Percentiles rank a stretch among this genome's conserved stretches.
Conservation (phyloP, 2,888 invertebrate species). For the Lithophane leautieri region DNA sequence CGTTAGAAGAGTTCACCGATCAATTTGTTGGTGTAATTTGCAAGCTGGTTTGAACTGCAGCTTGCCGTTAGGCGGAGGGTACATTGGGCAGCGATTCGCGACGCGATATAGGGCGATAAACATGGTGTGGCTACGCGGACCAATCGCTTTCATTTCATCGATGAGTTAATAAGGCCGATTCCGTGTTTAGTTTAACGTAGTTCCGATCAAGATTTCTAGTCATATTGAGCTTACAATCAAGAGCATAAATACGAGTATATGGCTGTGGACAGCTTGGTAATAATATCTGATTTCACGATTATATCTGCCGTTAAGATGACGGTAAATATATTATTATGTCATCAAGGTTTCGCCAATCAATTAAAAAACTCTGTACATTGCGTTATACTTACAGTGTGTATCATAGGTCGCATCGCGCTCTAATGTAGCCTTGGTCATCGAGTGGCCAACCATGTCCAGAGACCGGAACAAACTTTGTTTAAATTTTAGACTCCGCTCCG, state of each 20-base stretch:
- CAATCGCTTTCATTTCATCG: neutral
- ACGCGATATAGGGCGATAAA: too few relatives aligned
- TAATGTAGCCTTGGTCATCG: conserved; percentile 54
- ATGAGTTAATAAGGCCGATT: neutral
- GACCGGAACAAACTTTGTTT: conserved; percentile 81
- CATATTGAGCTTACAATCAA: neutral
- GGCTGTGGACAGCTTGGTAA: neutral
- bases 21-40: conserved; percentile 62
- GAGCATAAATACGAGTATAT: neutral
- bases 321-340: too few relatives aligned
- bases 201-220: neutral
- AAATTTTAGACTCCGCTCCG: conserved; percentile 75
- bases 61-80: conserved; percentile 50
- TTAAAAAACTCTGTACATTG: neutral
- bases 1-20: conserved; percentile 42
- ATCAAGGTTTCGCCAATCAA: neutral
- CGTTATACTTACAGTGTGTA: neutral
- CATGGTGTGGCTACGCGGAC: too few relatives aligned
- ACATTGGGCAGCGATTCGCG: conserved; percentile 1
- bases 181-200: neutral
- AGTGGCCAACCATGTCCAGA: conserved; percentile 77
- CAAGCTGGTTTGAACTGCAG: conserved; percentile 60
- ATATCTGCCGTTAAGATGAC: too few relatives aligned
- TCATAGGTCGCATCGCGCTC: neutral
- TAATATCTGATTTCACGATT: too few relatives aligned